Evolutionary conservation across 53 echinoderm and acorn worm genomes (phyloP).

Genomic region (Astropecten irregularis): DNA sequence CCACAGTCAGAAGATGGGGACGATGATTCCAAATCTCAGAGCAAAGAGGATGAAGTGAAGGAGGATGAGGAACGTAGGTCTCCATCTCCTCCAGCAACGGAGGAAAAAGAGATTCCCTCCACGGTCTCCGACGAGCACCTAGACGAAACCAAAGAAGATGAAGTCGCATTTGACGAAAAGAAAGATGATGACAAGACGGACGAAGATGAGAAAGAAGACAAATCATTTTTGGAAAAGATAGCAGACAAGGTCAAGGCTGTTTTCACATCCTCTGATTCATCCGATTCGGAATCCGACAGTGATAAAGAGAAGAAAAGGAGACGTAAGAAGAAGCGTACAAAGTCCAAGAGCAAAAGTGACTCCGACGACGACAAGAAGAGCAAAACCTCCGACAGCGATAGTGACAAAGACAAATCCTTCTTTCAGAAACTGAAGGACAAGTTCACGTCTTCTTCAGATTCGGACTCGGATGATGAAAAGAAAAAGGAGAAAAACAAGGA

Average conservation of each 20-base stretch:
- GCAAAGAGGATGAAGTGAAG: not conserved
- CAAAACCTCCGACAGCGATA: not conserved
- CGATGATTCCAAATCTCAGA: not conserved
- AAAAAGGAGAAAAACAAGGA: not conserved
- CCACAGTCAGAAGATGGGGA: not conserved
- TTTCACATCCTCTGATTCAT: slow-evolving; percentile 19
- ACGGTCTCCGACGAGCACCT: no score
- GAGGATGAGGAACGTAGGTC: not conserved
- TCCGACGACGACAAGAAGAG: not conserved
- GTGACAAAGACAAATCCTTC: not conserved
- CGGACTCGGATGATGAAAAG: not conserved
- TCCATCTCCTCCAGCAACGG: not conserved
- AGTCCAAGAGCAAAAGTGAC: not conserved
- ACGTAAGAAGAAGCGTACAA: not conserved
- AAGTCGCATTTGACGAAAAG: not conserved
- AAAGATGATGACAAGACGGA: not conserved
- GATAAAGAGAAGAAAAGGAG: not conserved
- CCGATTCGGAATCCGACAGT: slow-evolving; percentile 20
- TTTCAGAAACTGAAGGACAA: slow-evolving; percentile 21
- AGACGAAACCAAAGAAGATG: no score
- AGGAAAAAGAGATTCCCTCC: no score
- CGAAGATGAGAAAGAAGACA: slow-evolving; percentile 10
- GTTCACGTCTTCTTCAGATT: not conserved
- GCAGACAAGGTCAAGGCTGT: slow-evolving; percentile 8
- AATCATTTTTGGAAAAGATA: slow-evolving; percentile 15